phyloP scores from a whole-genome alignment of 2,113 vertebrate genomes.

The Sciurus niger region DNA sequence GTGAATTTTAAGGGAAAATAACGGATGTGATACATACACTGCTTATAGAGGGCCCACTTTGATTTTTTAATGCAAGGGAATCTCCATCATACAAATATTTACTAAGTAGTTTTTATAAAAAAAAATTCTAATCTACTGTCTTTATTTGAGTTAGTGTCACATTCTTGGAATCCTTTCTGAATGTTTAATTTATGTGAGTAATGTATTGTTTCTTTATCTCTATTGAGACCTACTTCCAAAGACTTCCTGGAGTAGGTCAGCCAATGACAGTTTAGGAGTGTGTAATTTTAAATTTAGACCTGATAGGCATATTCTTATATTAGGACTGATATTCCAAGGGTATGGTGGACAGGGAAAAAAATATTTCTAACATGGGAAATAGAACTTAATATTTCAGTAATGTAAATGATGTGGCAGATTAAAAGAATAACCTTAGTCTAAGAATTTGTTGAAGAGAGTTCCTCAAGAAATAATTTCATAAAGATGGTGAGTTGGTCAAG shows the following conservation, averaged over 20 bases:
- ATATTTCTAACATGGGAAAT: not conserved
- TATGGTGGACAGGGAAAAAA: not conserved
- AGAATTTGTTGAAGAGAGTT: not conserved
- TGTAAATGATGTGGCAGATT: not conserved
- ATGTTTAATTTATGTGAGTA: constrained; percentile 16
- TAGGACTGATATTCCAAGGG: not conserved
- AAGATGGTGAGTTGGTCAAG: not conserved
- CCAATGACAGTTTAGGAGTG: not conserved
- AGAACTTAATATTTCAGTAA: not conserved
- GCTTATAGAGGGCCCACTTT: not conserved
- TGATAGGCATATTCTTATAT: not conserved
- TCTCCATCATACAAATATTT: not conserved
- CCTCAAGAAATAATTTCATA: not conserved
- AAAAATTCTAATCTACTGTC: not conserved
- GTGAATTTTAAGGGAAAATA: constrained; percentile 44
- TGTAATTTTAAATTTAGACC: constrained; percentile 53
- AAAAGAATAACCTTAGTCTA: not conserved
- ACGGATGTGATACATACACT: not conserved
- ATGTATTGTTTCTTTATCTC: constrained; percentile 46
- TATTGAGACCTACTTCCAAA: not conserved
- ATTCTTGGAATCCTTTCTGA: not conserved
- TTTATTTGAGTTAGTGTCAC: not conserved
- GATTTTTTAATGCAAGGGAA: constrained; percentile 14
- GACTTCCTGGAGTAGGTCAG: not conserved
- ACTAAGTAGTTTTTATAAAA: not conserved